Percentiles rank a stretch among this genome's conserved stretches.
Conservation (phyloP, 2,113 vertebrate species). For the Scophthalmus maximus region DNA sequence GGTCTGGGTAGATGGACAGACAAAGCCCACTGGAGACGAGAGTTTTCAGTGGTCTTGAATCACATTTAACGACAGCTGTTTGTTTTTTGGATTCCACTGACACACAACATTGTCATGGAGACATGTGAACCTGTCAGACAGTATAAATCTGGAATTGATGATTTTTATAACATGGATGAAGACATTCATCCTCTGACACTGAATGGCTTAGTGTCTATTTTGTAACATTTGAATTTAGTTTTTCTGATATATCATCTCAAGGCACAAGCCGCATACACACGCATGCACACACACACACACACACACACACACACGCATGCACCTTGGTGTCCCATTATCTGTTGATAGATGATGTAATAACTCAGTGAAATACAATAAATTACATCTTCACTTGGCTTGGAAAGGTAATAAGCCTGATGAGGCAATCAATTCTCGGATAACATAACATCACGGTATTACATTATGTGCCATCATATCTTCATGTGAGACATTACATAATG, state of each 20-base stretch:
- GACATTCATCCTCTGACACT: background rate
- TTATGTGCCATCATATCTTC: constrained; percentile 41
- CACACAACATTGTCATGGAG: no score
- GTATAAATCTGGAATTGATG: background rate
- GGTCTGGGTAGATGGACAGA: no score
- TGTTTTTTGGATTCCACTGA: no score
- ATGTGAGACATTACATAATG: constrained; percentile 26
- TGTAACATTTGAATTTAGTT: constrained; percentile 17
- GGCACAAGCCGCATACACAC: constrained; percentile 4
- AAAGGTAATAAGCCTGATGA: constrained; percentile 59
- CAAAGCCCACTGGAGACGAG: no score
- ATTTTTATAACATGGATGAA: background rate
- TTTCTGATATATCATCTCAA: constrained; percentile 6
- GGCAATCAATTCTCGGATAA: constrained; percentile 53
- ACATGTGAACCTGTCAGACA: no score
- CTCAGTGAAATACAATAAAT: constrained; percentile 50
- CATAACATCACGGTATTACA: constrained; percentile 45
- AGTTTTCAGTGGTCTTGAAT: no score
- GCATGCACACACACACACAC: constrained; percentile 9
- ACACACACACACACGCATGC: background rate
- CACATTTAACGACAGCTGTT: no score
- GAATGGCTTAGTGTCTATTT: background rate
- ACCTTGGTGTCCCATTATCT: constrained; percentile 10
- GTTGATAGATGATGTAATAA: constrained; percentile 65
- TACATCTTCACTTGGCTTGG: constrained; percentile 37